Conservation (phyloP, 2,888 invertebrate species). For the Brachyptera putata region DNA sequence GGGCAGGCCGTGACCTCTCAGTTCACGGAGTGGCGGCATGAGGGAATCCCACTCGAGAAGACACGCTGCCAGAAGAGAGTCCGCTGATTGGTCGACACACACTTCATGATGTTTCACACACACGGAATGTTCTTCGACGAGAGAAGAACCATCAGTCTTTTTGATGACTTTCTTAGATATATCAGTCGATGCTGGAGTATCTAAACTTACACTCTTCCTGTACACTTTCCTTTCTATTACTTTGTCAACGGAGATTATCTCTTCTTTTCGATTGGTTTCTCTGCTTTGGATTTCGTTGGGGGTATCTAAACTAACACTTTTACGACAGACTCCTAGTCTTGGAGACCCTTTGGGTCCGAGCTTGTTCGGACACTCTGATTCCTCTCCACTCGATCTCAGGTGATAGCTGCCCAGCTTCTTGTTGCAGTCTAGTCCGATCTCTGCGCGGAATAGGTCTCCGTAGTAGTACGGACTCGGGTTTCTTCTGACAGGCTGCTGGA, state of each 20-base stretch:
- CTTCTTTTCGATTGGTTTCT: no score
- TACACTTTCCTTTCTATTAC: constrained; percentile 20
- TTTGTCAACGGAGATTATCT: not conserved
- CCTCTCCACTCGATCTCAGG: constrained; percentile 47
- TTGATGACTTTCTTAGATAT: not conserved
- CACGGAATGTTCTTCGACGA: not conserved
- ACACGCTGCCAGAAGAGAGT: constrained; percentile 31
- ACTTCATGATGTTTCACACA: no score
- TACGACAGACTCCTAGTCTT: constrained; percentile 52
- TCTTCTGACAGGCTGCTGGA: constrained; percentile 14
- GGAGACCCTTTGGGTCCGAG: not conserved
- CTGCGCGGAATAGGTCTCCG: constrained; percentile 64
- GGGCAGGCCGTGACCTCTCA: constrained; percentile 20
- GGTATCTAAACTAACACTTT: constrained; percentile 69
- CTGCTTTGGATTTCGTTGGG: no score
- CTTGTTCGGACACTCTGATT: constrained; percentile 35
- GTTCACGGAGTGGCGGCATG: constrained; percentile 64
- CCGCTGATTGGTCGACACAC: not conserved
- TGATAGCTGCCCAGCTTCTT: constrained; percentile 37
- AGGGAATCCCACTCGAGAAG: constrained; percentile 43
- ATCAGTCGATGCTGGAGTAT: constrained; percentile 7
- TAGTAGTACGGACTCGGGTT: constrained; percentile 79
- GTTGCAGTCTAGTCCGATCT: constrained; percentile 43
- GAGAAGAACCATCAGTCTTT: not conserved
- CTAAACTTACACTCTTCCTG: constrained; percentile 24